Evolutionary conservation across 2,888 invertebrate species (phyloP).

Genomic region (Aphidius colemani): DNA sequence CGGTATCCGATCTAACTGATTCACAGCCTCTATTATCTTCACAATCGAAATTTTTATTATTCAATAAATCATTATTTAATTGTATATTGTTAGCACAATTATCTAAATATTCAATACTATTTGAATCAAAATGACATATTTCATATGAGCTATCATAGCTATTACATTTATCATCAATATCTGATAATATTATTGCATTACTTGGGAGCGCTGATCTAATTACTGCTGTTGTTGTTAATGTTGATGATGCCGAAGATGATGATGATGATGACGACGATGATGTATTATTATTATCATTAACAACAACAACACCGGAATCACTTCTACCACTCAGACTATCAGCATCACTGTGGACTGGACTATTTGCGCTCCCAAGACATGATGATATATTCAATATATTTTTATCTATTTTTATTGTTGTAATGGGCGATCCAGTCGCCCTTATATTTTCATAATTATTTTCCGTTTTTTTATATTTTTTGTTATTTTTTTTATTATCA

Average conservation of each 20-base stretch:
- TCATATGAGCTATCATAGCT: constrained; percentile 13
- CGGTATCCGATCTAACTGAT: constrained; percentile 66
- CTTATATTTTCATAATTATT: constrained; percentile 12
- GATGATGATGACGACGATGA: not conserved
- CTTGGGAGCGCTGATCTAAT: constrained; percentile 23
- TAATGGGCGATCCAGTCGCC: constrained; percentile 25
- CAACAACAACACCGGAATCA: constrained; percentile 24
- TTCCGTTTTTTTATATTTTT: not conserved
- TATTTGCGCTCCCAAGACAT: constrained; percentile 19
- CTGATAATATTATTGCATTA: constrained; percentile 14
- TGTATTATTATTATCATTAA: no score
- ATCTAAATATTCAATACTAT: no score
- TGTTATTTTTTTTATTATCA: not conserved
- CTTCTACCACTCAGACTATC: constrained; percentile 28
- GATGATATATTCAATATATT: constrained; percentile 13
- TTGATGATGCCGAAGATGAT: constrained; percentile 30
- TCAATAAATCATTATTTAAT: no score
- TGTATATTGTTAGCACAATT: no score
- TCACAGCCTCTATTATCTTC: constrained; percentile 59
- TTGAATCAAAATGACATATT: not conserved
- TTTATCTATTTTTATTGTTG: constrained; percentile 24
- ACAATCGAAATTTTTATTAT: no score
- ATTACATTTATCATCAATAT: constrained; percentile 18
- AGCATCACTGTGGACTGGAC: constrained; percentile 26
- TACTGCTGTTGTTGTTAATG: constrained; percentile 29